phyloP scores from a whole-genome alignment of 1,140 invertebrate species.

The Parapsyche elsis region DNA sequence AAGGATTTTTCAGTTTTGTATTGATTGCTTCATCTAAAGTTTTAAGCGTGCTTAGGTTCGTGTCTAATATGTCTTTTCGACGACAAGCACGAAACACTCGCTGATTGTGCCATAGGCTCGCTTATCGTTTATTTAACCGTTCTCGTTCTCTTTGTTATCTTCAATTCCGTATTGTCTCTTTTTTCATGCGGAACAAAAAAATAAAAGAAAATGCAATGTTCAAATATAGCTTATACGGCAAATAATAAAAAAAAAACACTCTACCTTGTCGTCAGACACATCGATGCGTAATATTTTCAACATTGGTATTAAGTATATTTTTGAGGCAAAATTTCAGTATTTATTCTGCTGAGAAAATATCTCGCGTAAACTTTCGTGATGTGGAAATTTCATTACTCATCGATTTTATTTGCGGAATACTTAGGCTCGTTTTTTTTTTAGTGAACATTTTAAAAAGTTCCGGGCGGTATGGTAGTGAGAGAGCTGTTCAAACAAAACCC shows the following conservation, averaged over 20 bases:
- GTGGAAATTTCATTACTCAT: neutral
- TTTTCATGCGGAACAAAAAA: neutral
- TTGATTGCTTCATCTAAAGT: too few relatives aligned
- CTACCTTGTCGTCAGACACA: neutral
- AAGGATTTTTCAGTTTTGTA: neutral
- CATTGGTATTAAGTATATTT: too few relatives aligned
- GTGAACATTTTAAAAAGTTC: conserved; percentile 34
- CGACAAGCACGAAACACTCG: neutral
- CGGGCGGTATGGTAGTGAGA: neutral
- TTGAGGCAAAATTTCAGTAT: neutral
- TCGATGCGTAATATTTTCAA: neutral
- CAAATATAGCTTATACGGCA: neutral
- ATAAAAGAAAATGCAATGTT: neutral
- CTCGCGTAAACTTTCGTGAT: neutral
- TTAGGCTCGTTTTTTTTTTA: neutral
- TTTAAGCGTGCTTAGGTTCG: too few relatives aligned
- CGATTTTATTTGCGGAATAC: neutral
- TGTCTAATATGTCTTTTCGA: neutral
- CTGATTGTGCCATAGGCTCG: neutral
- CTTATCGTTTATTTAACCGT: conserved; percentile 4
- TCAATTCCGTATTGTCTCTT: neutral
- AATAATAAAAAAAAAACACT: too few relatives aligned
- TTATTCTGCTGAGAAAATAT: neutral
- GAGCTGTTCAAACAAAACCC: conserved; percentile 47
- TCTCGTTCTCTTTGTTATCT: conserved; percentile 1